These are phyloP conservation scores for Cricetomys ansorgei DNA, from an alignment of 2,113 vertebrate genomes.

Conservation along the genomic window DNA sequence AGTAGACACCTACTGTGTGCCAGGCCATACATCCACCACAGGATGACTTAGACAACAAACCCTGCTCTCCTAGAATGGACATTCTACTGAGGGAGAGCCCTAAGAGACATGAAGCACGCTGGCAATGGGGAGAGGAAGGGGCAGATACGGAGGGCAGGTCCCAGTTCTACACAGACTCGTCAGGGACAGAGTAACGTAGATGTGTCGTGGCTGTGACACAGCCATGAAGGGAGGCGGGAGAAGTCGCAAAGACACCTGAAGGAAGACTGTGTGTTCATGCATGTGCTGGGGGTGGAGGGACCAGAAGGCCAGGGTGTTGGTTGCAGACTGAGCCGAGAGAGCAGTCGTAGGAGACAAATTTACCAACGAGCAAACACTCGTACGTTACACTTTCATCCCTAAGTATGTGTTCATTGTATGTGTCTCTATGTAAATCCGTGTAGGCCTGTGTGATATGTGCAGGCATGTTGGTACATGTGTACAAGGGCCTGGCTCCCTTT, in stretches of 20 bases:
- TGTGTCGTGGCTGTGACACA: neutral
- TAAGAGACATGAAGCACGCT: neutral
- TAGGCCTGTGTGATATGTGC: neutral
- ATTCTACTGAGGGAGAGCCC: neutral
- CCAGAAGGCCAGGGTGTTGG: neutral
- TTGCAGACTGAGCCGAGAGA: neutral
- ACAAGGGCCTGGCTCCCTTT: neutral
- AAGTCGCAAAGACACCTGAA: rapidly evolving
- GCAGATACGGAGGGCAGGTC: neutral
- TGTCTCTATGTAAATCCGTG: rapidly evolving
- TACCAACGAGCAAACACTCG: neutral
- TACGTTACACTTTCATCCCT: neutral
- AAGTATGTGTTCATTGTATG: neutral
- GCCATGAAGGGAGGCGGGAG: neutral
- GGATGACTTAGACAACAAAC: neutral
- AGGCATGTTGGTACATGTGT: no score
- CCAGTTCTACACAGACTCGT: neutral
- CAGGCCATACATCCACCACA: neutral
- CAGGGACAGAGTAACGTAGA: neutral
- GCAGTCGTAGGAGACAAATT: rapidly evolving
- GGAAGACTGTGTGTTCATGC: neutral
- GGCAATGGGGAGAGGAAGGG: neutral
- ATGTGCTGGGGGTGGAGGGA: neutral
- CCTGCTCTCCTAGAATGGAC: neutral
- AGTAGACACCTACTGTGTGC: neutral